phyloP scores from a whole-genome alignment of 2,113 vertebrate genomes.

The Xerus inauris region DNA sequence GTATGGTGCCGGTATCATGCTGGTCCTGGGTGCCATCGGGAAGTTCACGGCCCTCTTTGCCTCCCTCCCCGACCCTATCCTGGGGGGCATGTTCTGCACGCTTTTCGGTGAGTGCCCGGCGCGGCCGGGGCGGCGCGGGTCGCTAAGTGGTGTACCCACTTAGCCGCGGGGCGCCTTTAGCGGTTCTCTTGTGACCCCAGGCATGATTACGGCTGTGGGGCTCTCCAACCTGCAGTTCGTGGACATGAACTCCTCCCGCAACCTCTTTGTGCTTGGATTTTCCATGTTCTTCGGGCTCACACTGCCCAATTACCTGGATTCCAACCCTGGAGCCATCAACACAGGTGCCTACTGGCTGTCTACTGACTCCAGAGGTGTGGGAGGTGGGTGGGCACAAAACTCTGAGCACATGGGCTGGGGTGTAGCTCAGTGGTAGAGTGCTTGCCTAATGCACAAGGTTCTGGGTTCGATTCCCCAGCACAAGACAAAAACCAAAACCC shows the following conservation, averaged over 20 bases:
- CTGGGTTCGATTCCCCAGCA: not conserved
- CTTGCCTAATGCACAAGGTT: not conserved
- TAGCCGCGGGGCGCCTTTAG: not conserved
- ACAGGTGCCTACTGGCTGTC: slow-evolving; percentile 88
- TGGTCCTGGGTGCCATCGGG: slow-evolving; percentile 93
- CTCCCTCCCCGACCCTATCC: slow-evolving; percentile 95
- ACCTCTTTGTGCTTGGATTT: slow-evolving; percentile 97
- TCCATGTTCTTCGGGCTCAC: slow-evolving; percentile 97
- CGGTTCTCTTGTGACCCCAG: slow-evolving; percentile 80
- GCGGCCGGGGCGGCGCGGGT: rapidly evolving
- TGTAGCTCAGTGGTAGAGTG: not conserved
- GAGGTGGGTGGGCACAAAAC: not conserved
- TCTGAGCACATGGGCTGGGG: not conserved
- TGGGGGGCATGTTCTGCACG: slow-evolving; percentile 99
- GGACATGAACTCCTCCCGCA: slow-evolving; percentile 98
- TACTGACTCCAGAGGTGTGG: not conserved
- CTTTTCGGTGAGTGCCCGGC: slow-evolving; percentile 91
- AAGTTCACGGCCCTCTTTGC: slow-evolving; percentile 98
- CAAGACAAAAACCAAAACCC: not conserved
- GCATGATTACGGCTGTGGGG: slow-evolving; percentile 98
- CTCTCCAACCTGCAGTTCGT: slow-evolving; percentile 97
- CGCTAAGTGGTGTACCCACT: rapidly evolving
- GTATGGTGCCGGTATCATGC: slow-evolving; percentile 96
- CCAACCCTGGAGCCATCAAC: slow-evolving; percentile 89
- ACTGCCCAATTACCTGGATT: slow-evolving; percentile 93